Evolutionary conservation across 2,888 invertebrate species (phyloP).

Genomic region (Cyclophora punctaria): DNA sequence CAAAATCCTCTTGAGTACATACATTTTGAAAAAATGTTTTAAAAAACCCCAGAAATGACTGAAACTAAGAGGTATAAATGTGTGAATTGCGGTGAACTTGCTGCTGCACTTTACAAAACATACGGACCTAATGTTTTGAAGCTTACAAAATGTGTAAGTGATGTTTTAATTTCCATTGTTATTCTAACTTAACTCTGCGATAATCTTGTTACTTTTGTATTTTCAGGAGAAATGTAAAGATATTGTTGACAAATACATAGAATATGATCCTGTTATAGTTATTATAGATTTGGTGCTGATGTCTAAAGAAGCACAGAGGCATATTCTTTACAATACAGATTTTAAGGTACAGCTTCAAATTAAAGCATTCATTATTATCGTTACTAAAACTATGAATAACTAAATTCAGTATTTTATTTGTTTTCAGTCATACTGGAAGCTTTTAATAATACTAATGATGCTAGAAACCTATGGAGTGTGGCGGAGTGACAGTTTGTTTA

Average conservation of each 20-base stretch:
- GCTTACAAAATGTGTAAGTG: constrained; percentile 82
- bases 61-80: constrained; percentile 58
- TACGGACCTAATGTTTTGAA: constrained; percentile 83
- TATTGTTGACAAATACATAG: constrained; percentile 91
- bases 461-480: constrained; percentile 88
- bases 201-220: background rate
- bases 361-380: background rate
- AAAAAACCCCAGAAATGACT: constrained; percentile 17
- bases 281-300: constrained; percentile 89
- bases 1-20: no score
- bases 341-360: constrained; percentile 76
- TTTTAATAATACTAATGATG: constrained; percentile 83
- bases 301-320: constrained; percentile 87
- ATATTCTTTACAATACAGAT: constrained; percentile 86
- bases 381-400: background rate
- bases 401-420: background rate
- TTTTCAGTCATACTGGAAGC: constrained; percentile 82
- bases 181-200: background rate
- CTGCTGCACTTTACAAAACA: constrained; percentile 78
- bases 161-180: background rate
- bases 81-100: constrained; percentile 80
- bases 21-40: no score
- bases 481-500: constrained; percentile 60
- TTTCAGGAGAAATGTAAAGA: constrained; percentile 83
- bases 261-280: constrained; percentile 91